Percentiles rank a stretch among this genome's conserved stretches.
Evolutionary conservation across 2,797 vertebrate species (phyloP).

Genomic region (Vespertilio murinus): DNA sequence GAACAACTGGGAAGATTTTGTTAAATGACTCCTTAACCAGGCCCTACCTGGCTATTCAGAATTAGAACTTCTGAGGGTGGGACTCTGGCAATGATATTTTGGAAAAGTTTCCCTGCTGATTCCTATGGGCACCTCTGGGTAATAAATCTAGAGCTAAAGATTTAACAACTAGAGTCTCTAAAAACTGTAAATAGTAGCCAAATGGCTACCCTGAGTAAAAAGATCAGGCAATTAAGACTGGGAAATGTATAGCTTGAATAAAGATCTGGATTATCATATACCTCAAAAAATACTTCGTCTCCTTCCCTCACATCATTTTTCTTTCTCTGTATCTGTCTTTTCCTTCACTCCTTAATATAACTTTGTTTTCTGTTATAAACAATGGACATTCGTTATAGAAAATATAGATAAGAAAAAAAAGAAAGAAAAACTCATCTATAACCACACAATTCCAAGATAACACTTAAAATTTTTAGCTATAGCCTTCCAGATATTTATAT

Average conservation of each 20-base stretch:
- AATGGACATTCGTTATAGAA: neutral
- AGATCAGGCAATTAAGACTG: neutral
- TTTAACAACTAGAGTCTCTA: neutral
- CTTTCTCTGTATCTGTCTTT: neutral
- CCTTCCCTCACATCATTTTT: neutral
- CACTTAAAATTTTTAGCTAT: constrained; percentile 2
- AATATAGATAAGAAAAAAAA: neutral
- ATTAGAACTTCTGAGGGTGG: neutral
- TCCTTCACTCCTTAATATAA: neutral
- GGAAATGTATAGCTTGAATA: neutral
- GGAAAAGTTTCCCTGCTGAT: neutral
- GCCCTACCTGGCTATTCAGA: neutral
- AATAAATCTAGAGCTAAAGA: constrained; percentile 4
- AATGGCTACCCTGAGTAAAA: neutral
- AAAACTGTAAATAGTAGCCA: neutral
- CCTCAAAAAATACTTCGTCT: neutral
- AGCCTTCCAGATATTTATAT: neutral
- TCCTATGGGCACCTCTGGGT: neutral
- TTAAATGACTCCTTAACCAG: neutral
- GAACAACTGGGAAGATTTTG: neutral
- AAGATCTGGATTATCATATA: neutral
- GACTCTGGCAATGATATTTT: neutral
- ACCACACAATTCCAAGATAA: neutral
- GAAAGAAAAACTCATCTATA: neutral
- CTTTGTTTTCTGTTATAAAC: constrained; percentile 10